phyloP scores from a whole-genome alignment of 1,140 invertebrate species.

The Aphelinus certus region DNA sequence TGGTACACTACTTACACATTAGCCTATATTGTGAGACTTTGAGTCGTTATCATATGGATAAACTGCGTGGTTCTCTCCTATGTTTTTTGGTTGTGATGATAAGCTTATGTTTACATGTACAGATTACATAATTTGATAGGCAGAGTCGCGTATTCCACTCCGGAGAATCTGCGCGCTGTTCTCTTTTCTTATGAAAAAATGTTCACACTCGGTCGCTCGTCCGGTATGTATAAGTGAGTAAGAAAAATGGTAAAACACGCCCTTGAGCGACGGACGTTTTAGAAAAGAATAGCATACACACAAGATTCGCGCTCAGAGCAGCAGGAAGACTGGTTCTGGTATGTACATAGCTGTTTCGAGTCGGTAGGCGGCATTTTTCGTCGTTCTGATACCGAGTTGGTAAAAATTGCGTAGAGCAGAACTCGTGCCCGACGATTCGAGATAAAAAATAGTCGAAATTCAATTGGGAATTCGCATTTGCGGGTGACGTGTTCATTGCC shows the following conservation, averaged over 20 bases:
- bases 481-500: no score
- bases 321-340: constrained; percentile 36
- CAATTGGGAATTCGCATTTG: no score
- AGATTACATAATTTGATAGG: no score
- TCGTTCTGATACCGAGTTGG: background rate
- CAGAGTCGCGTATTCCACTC: no score
- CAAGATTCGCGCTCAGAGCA: constrained; percentile 28
- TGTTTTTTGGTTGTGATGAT: constrained; percentile 55
- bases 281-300: constrained; percentile 8
- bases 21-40: constrained; percentile 31
- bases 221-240: background rate
- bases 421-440: no score
- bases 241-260: constrained; percentile 21
- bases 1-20: constrained; percentile 64
- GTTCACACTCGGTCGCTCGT: background rate
- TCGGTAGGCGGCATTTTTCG: background rate
- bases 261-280: constrained; percentile 5
- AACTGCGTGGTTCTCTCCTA: constrained; percentile 29
- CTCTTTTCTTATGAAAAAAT: constrained; percentile 27
- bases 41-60: background rate
- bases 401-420: no score
- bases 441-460: no score
- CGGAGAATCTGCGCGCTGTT: background rate
- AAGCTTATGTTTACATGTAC: no score
- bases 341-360: constrained; percentile 29